These are phyloP conservation scores for Pangasius macronema DNA, from an alignment of 2,797 vertebrate genomes.

Conservation along the genomic window DNA sequence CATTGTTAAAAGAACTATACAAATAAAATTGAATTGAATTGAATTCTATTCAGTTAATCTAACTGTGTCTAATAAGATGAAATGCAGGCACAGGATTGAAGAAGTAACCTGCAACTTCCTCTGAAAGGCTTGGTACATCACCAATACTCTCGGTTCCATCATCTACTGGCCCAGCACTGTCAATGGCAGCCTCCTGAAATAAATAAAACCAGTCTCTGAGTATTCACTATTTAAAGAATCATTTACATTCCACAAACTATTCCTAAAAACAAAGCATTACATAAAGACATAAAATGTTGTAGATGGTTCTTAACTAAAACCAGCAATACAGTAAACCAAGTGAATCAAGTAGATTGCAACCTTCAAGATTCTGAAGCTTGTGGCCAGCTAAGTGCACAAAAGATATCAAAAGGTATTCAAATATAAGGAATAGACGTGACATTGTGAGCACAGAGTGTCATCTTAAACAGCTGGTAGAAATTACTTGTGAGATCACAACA, in stretches of 20 bases:
- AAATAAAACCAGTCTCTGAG: not conserved
- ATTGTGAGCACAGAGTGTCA: too few species aligned
- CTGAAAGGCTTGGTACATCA: slow-evolving; percentile 75
- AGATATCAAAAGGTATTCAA: too few species aligned
- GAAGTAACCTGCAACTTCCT: slow-evolving; percentile 74
- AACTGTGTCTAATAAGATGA: not conserved
- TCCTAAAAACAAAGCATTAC: not conserved
- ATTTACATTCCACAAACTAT: not conserved
- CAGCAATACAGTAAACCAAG: not conserved
- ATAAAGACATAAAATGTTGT: not conserved
- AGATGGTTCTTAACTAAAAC: not conserved
- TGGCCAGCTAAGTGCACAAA: too few species aligned
- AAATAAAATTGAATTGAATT: too few species aligned
- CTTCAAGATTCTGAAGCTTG: not conserved
- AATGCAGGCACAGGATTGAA: not conserved
- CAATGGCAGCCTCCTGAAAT: slow-evolving; percentile 73
- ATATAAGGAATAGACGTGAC: too few species aligned
- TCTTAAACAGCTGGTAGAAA: too few species aligned
- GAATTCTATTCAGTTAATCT: not conserved
- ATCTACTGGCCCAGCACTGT: slow-evolving; percentile 71
- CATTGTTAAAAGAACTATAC: too few species aligned
- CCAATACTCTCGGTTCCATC: slow-evolving; percentile 77
- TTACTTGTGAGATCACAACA: too few species aligned
- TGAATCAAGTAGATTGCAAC: not conserved
- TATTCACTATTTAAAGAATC: not conserved